A percentile compares a stretch with the other conserved stretches of the same genome.
Conservation (phyloP, 2,797 vertebrate species). For the Acipenser oxyrinchus region DNA sequence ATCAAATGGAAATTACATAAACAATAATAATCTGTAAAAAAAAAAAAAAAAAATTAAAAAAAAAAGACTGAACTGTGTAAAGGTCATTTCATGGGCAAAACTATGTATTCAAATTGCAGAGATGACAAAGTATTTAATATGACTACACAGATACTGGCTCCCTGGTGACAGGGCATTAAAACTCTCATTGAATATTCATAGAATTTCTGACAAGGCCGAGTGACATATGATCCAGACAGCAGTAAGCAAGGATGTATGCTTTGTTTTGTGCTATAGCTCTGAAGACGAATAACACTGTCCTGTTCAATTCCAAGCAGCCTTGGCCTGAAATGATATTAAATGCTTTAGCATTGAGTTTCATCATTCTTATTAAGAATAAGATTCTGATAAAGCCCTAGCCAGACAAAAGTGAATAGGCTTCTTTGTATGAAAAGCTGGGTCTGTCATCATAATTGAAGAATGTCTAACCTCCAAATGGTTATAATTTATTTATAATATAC, state of each 20-base stretch:
- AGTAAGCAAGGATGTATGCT: constrained; percentile 18
- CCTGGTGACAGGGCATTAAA: constrained; percentile 59
- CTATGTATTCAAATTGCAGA: constrained; percentile 49
- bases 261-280: constrained; percentile 16
- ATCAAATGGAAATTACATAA: too few species aligned
- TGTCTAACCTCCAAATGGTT: constrained; percentile 22
- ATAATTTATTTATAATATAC: constrained; percentile 27
- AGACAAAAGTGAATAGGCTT: constrained; percentile 6
- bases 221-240: constrained; percentile 42
- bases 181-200: constrained; percentile 62
- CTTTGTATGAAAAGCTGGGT: constrained; percentile 10
- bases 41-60: too few species aligned
- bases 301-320: constrained; percentile 22
- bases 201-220: constrained; percentile 53
- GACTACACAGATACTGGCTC: constrained; percentile 48
- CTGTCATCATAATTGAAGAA: constrained; percentile 21
- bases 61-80: not conserved
- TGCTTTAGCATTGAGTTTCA: not conserved
- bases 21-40: too few species aligned
- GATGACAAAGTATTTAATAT: constrained; percentile 55
- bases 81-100: constrained; percentile 59
- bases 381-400: constrained; percentile 12
- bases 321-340: constrained; percentile 9
- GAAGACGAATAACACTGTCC: constrained; percentile 27
- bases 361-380: constrained; percentile 9